Base-by-base conservation (phyloP, 2,113 vertebrate species). In the Xiphias gladius region DNA sequence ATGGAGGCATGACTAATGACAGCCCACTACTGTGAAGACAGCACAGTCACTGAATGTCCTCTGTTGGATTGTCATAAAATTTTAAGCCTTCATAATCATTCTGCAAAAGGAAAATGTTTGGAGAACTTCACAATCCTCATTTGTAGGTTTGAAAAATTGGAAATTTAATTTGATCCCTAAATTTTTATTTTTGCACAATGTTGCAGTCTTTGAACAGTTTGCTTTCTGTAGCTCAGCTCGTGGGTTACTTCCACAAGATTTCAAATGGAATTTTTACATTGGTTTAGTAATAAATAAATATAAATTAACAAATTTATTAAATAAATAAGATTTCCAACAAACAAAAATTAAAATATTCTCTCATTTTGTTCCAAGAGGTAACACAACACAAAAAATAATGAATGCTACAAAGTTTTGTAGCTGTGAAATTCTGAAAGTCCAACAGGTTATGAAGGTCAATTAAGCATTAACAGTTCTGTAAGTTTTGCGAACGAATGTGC, bases 1-100 rank as follows among this genome's bases (percentile, higher is more conserved):
- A 69, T 14, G 11, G 28, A 48, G 41, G 55, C 61, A 63, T 82
- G 35, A 79, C 32, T 62, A 69, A 54, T 65, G 57, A 75, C 57
- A 37, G 17, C 19, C 10, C 39, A 20, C 28, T 50, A 24, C 35
- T 63, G 48, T 2, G 39, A 41, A 4, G 12, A 8, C 17, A 46
- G 4, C 55, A 54, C 55, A 43, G 52, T 57, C 32, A 37, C 28
- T 67, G n/a, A 35, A 14, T 74, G 35, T 55, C 26, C 26, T 48
- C 22, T 55, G 39, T 46, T 57, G 62, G n/a, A 57, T 7, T 76
- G 14, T 12, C n/a, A 43, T 48, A 62, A 14, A 10, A 59, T 16
- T 48, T 43, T 19, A 41, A 71, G 62, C 13, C 55, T 26, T 52
- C 16, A 28, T 14, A 54, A 43, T 73, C 3, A 67, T 57, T 72